A percentile compares a stretch with the other conserved stretches of the same genome.
These are phyloP conservation scores for Eupithecia tripunctaria DNA, from an alignment of 2,888 invertebrate species.

Conservation along the genomic window DNA sequence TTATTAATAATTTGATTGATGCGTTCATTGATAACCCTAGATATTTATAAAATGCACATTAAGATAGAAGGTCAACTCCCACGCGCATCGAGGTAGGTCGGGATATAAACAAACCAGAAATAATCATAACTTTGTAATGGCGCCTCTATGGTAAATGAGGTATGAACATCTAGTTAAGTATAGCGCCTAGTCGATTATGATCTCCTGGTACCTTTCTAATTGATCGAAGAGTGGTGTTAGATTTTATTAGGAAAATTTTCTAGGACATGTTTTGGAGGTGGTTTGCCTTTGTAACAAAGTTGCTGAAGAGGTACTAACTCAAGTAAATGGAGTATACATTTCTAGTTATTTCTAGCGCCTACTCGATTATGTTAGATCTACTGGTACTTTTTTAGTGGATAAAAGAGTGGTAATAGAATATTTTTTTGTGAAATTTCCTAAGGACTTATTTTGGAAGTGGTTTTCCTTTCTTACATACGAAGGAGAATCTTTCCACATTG, in stretches of 20 bases:
- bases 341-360: conserved; percentile 10
- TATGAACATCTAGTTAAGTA: conserved; percentile 15
- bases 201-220: conserved; percentile 26
- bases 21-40: conserved; percentile 67
- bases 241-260: too few relatives aligned
- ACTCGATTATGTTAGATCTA: conserved; percentile 22
- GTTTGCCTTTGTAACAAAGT: too few relatives aligned
- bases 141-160: background rate
- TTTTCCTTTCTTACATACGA: conserved; percentile 47
- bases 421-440: background rate
- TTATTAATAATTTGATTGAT: conserved; percentile 41
- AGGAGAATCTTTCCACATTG: conserved; percentile 47
- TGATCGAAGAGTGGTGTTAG: background rate
- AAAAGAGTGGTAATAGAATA: background rate
- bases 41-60: conserved; percentile 74
- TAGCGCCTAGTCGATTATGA: conserved; percentile 18
- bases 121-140: conserved; percentile 21
- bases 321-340: conserved; percentile 12
- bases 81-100: conserved; percentile 78
- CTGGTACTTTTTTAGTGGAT: conserved; percentile 23
- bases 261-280: too few relatives aligned
- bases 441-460: conserved; percentile 35
- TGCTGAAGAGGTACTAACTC: too few relatives aligned
- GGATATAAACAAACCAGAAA: conserved; percentile 67
- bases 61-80: conserved; percentile 70